A percentile compares a stretch with the other conserved stretches of the same genome.
Conservation (phyloP, 2,113 vertebrate species). For the Callaeas wilsoni region DNA sequence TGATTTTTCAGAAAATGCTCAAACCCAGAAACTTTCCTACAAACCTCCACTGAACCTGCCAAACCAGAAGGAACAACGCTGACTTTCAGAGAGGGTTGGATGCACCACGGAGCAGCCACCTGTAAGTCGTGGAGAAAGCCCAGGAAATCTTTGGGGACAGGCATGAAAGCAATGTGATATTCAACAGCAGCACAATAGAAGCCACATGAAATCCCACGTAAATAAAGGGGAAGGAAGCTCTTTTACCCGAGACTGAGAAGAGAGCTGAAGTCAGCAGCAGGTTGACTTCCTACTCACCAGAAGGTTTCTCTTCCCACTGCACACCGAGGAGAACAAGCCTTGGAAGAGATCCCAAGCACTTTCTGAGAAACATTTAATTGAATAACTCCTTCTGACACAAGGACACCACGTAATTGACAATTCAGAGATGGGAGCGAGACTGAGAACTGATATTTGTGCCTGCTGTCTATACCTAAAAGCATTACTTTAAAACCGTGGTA, state of each 20-base stretch:
- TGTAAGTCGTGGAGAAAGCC: neutral
- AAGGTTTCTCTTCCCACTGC: neutral
- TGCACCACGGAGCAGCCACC: neutral
- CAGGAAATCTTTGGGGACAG: neutral
- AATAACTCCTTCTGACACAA: neutral
- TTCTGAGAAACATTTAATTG: neutral
- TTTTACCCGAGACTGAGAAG: neutral
- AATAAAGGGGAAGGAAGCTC: neutral
- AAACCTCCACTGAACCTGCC: neutral
- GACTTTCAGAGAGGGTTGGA: neutral
- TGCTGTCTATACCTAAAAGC: neutral
- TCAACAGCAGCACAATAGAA: neutral
- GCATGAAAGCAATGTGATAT: neutral
- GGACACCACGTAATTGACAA: accelerated
- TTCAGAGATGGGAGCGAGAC: neutral
- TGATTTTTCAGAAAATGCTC: neutral
- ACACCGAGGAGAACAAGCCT: neutral
- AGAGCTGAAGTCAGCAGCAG: constrained; percentile 15
- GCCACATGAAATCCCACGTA: neutral
- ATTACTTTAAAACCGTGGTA: neutral
- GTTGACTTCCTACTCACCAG: constrained; percentile 17
- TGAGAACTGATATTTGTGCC: neutral
- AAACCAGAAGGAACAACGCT: accelerated
- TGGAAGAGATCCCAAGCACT: neutral
- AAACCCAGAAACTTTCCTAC: neutral